These are phyloP conservation scores for Climacteris rufus DNA, from an alignment of 2,113 vertebrate species.

Conservation along the genomic window DNA sequence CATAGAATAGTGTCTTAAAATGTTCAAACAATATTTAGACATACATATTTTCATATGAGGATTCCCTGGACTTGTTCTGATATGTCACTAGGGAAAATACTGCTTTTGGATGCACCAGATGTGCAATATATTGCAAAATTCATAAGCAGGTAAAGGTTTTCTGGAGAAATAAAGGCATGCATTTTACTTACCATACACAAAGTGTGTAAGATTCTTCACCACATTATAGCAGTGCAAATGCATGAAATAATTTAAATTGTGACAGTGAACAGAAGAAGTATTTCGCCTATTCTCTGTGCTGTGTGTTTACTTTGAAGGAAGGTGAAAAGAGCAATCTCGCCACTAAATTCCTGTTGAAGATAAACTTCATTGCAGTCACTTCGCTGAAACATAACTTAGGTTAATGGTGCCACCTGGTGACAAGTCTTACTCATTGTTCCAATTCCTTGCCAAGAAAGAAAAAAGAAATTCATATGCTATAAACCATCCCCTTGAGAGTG, in stretches of 20 bases:
- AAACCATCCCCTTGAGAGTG: background rate
- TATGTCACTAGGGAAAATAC: background rate
- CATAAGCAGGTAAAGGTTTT: background rate
- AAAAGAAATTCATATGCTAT: background rate
- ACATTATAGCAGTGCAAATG: background rate
- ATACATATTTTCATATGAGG: background rate
- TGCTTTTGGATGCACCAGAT: background rate
- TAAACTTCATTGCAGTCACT: background rate
- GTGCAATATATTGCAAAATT: background rate
- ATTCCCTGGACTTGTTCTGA: background rate
- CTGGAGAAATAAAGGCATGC: background rate
- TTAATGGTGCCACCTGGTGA: conserved; percentile 80
- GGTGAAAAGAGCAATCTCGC: conserved; percentile 14
- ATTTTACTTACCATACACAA: background rate
- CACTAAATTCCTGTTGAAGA: background rate
- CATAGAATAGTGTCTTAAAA: background rate
- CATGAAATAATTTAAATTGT: background rate
- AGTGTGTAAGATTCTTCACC: background rate
- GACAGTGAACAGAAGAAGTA: background rate
- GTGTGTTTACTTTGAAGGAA: background rate
- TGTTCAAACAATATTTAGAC: background rate
- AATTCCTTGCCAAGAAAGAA: background rate
- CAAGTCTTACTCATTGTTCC: conserved; percentile 28
- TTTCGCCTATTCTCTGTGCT: background rate
- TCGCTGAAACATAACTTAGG: conserved; percentile 57